These are phyloP conservation scores for Tetranychus truncatus DNA, from an alignment of 2,888 invertebrate genomes.

Conservation along the genomic window DNA sequence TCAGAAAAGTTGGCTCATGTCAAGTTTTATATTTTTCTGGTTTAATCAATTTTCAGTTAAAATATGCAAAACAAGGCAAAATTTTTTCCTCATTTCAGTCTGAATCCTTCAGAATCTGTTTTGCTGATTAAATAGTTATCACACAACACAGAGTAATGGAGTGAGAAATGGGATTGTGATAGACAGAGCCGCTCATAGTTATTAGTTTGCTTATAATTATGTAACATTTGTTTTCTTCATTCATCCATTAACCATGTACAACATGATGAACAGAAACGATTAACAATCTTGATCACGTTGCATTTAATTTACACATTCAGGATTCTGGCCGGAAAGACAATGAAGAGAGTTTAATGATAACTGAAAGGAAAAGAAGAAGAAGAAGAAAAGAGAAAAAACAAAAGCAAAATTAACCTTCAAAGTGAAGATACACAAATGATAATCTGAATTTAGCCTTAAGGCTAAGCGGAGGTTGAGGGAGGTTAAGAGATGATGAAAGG, in stretches of 20 bases:
- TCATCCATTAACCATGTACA: neutral
- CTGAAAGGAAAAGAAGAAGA: neutral
- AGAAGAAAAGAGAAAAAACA: neutral
- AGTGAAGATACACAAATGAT: no score
- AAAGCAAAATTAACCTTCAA: neutral
- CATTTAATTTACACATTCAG: neutral
- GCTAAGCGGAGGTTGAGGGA: no score
- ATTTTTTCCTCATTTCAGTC: neutral
- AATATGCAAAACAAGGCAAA: neutral
- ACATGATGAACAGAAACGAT: neutral
- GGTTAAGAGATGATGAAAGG: no score
- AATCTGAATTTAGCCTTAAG: no score
- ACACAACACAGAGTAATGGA: no score
- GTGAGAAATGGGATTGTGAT: no score
- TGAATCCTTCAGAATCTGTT: neutral
- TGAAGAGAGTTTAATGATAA: neutral
- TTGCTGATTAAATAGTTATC: neutral
- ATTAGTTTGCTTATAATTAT: no score
- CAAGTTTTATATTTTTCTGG: no score
- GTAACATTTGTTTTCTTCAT: neutral
- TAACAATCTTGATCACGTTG: neutral
- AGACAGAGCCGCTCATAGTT: no score
- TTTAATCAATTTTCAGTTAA: no score
- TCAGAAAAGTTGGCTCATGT: no score
- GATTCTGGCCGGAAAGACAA: neutral